Base-by-base conservation (phyloP, 2,797 vertebrate species). In the Gymnopithys bicolor region DNA sequence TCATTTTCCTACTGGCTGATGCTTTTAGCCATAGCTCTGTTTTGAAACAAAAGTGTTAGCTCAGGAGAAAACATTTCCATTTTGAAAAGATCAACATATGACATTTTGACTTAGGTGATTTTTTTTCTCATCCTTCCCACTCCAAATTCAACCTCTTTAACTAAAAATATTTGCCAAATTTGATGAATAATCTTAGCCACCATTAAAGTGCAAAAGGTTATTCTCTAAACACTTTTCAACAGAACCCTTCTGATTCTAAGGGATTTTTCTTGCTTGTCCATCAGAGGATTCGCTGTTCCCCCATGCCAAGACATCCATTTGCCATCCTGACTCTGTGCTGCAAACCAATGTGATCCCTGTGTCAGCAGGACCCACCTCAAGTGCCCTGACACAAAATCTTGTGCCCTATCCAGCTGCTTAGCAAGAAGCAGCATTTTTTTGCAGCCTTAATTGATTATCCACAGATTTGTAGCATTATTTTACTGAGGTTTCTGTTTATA, bases 11-110 rank as follows among this genome's bases (percentile, higher is more conserved):
- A 91, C 77, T 79, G 79, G 78, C 51, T 83, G 71, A 86, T 86
- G 66, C 66, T 86, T 91, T 94, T 81, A 84, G 41, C 83, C 62
- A 58, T 90, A 90, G 73, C 28, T 84, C 78, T 90, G 73, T 93
- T 95, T 94, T 94, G 94, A 96, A 94, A 94, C 85, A 88, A 94
- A 94, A 91, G 93, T 88, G 82, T 95, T 76, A 94, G 82, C 66
- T 94, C 83, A 66, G 91, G 71, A 96, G 63, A 78, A 95, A 96
- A 95, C 73, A 73, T 94, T 96, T 94, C 93, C 94, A 82, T 75
- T 91, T 95, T 94, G 83, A 96, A 95, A 95, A 94, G 94, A 96
- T 69, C 90, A 94, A 90, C 77, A 43, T 32, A 79, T 94, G 93
- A 96, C 91, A 95, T 94, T 96, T 96, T 94, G 82, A 96, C 85